Percentiles rank a stretch among this genome's conserved stretches.
Evolutionary conservation across 2,797 vertebrate species (phyloP).

Genomic region (Tragelaphus oryx): DNA sequence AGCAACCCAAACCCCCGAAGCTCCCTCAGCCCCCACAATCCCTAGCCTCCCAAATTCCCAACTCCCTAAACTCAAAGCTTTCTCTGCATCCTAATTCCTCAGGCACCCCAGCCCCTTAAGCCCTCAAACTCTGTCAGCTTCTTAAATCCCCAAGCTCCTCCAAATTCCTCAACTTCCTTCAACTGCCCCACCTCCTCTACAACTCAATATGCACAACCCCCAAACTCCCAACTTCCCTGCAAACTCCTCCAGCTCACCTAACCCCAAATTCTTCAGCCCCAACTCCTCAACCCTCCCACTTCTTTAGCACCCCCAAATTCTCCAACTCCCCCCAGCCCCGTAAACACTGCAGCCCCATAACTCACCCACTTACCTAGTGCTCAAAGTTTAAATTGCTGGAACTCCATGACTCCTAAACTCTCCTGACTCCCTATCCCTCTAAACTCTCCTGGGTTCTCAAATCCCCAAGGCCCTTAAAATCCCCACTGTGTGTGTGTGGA

Average conservation of each 20-base stretch:
- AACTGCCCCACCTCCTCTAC: not conserved
- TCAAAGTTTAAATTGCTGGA: not conserved
- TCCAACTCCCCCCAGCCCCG: not conserved
- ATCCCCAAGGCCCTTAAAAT: not conserved
- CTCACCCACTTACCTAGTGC: not conserved
- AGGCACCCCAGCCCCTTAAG: not conserved
- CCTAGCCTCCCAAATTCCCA: not conserved
- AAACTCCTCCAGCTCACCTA: not conserved
- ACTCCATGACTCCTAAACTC: not conserved
- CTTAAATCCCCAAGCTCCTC: not conserved
- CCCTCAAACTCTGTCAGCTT: not conserved
- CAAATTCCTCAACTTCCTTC: not conserved
- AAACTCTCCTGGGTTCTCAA: not conserved
- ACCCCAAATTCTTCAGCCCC: not conserved
- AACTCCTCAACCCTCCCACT: not conserved
- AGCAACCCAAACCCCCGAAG: not conserved
- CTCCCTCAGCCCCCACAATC: not conserved
- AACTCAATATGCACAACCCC: not conserved
- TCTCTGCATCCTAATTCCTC: not conserved
- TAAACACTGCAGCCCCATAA: not conserved
- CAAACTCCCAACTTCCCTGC: not conserved
- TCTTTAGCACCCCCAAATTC: not conserved
- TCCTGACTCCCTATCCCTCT: not conserved
- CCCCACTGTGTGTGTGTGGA: not conserved
- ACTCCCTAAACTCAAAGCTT: not conserved